Evolutionary conservation across 2,113 vertebrate species (phyloP), one percentile per base, ranked within the genome.

Genomic region (Aplodontia rufa): DNA sequence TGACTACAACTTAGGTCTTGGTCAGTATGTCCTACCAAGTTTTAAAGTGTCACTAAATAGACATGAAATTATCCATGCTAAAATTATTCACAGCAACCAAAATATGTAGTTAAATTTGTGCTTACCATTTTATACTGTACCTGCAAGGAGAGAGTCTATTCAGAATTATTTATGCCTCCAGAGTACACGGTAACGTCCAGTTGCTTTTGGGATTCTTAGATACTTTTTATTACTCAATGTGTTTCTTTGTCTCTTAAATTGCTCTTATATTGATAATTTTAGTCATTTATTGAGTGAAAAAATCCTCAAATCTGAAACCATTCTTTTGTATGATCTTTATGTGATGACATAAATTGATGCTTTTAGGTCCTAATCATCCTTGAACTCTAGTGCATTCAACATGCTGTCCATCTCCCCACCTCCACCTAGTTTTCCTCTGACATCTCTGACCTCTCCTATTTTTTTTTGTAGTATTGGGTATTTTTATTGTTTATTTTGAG

Each of bases 241-340:
- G 30, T 92, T 71, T n/a, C n/a, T n/a, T n/a, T 58, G 71, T 68
- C 49, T 78, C 68, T 58, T 68, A 55, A 51, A 55, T 40, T 75
- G 51, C 28, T 51, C 60, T 40, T 62, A n/a, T 55, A 55, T 32
- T 3, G 69, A 47, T 82, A 45, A 37, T 79, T 96, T 82, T 58
- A 91, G 62, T 74, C 24, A 86, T 42, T 62, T 96, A 62, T 6
- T 62, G 51, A 84, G 83, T 71, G 74, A 93, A 96, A 87, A 90
- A 71, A 16, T 17, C 35, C 49, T 92, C 42, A 62, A 30, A 51
- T 85, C 28, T 42, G 13, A 35, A 80, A 53, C 0, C 42, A 37
- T 82, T 93, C 51, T 78, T 88, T 92, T 68, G 42, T 55, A 42
- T 37, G n/a, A 87, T 3, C 14, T 68, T 22, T 71, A 7, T 49